Evolutionary conservation across 2,888 invertebrate genomes (phyloP), one percentile per base, ranked within the genome.

Genomic region (Galerucella calmariensis): DNA sequence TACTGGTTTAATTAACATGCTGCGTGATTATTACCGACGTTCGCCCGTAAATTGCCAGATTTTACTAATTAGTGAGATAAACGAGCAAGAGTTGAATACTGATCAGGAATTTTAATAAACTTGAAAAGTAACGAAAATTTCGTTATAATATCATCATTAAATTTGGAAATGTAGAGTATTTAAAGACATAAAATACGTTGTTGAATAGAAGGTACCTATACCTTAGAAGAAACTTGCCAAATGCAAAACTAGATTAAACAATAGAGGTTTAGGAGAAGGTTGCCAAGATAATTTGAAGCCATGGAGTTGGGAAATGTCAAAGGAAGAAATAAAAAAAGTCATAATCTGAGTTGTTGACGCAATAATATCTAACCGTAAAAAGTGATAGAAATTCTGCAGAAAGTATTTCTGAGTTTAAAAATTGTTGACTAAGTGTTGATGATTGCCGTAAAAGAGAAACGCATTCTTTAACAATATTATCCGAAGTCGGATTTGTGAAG

Each of bases 31-130:
- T 73, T 70, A 68, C 56, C 69, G 69, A 72, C 63, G 67, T 63
- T 73, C 61, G 72, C 59, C 70, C 67, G 72, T 72, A 72, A 75
- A 78, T 78, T 76, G 76, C 73, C 72, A 76, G 69, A 76, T 79
- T 78, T 79, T 76, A 77, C 77, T 81, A 79, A 81, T 79, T 79
- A 76, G 72, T 65, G 44, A 79, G 76, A 79, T 79, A 77, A 78
- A 79, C 69, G 75, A 69, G 74, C 68, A 69, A 75, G 20, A 48
- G 53, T 70, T 51, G 67, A 67, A 74, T 70, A 68, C 58, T 72
- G 58, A 72, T 69, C 46, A 66, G 71, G 58, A 10, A 20, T 58
- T 71, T 58, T n/a, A 69, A 61, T 35, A 69, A 48, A 8, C 20
- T 41, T n/a, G 24, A 62, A 14, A 61, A 58, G 27, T 65, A 65